A percentile compares a stretch with the other conserved stretches of the same genome.
These are phyloP conservation scores for Drosophila nigromelanica DNA, from an alignment of 1,140 invertebrate species.

Conservation along the genomic window DNA sequence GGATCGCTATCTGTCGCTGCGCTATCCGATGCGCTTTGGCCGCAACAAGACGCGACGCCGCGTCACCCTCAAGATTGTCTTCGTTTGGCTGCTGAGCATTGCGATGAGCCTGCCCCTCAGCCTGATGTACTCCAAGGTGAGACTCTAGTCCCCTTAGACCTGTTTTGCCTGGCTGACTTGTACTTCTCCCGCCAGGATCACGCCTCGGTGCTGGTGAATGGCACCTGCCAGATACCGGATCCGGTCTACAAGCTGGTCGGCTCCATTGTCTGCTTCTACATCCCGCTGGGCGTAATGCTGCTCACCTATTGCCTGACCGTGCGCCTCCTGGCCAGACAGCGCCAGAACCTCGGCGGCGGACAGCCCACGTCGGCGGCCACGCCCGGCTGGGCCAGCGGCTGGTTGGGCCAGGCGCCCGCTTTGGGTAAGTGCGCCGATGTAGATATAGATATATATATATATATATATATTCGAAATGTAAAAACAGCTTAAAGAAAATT, in stretches of 20 bases:
- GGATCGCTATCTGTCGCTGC: slow-evolving; percentile 93
- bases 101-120: slow-evolving; percentile 94
- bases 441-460: no score
- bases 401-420: slow-evolving; percentile 86
- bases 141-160: neutral
- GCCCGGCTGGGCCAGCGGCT: slow-evolving; percentile 86
- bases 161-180: slow-evolving; percentile 2
- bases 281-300: slow-evolving; percentile 97
- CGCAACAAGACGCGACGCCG: slow-evolving; percentile 93
- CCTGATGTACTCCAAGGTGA: slow-evolving; percentile 93
- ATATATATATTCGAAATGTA: no score
- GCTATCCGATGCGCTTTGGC: slow-evolving; percentile 95
- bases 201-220: slow-evolving; percentile 90
- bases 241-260: slow-evolving; percentile 96
- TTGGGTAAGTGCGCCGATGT: slow-evolving; percentile 84
- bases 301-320: slow-evolving; percentile 96
- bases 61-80: slow-evolving; percentile 94
- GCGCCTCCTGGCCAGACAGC: slow-evolving; percentile 90
- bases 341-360: slow-evolving; percentile 88
- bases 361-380: slow-evolving; percentile 68
- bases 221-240: slow-evolving; percentile 93
- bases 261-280: slow-evolving; percentile 97
- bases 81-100: slow-evolving; percentile 95
- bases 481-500: no score
- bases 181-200: slow-evolving; percentile 87